Base-by-base conservation (phyloP, 2,113 vertebrate species). In the Naja naja region DNA sequence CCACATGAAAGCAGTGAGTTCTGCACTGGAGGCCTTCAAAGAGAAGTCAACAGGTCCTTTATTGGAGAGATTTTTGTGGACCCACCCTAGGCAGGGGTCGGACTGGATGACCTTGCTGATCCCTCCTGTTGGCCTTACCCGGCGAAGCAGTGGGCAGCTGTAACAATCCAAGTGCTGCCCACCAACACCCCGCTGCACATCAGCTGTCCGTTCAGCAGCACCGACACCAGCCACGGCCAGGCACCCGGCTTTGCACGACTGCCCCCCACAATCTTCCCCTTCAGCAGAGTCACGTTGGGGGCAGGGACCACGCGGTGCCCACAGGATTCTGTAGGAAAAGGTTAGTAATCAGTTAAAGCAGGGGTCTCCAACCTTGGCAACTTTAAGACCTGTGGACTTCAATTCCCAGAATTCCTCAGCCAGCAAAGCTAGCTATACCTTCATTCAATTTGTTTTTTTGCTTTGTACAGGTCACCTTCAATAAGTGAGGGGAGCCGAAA, bases 211-310 rank as follows among this genome's bases (percentile, higher is more conserved):
- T 98, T 97, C n/a, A 99, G 96, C 92, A 98, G 98, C 93, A 99
- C 97, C 7, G 98, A 98, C 94, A 99, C 99, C 95, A 99, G 97
- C 99, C 99, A 99, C 30, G 99, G 99, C 99, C 99, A 99, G 94
- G 98, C 97, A 10, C 99, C 99, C 0, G 94, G 98, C 0, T 97
- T 95, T 0, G 99, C 98, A 3, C 93, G 95, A 14, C 97, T 98
- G 89, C 99, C 99, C 0, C 99, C 99, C 87, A 99, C 98, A 11
- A 99, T 99, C 94, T 98, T 97, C 43, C 97, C 98, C 6, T 97
- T 97, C 4, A 97, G 97, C 91, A 96, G 97, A 0, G 98, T 98
- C 94, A 94, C 81, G 53, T 98, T 99, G 53, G 95, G 95, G 1
- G 93, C 49, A 0, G 56, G 74, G 0, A 95, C 93, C 4, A 89